Evolutionary conservation across 92 coral and sea anemone genomes (phyloP).

Genomic region (Scolanthus callimorphus): DNA sequence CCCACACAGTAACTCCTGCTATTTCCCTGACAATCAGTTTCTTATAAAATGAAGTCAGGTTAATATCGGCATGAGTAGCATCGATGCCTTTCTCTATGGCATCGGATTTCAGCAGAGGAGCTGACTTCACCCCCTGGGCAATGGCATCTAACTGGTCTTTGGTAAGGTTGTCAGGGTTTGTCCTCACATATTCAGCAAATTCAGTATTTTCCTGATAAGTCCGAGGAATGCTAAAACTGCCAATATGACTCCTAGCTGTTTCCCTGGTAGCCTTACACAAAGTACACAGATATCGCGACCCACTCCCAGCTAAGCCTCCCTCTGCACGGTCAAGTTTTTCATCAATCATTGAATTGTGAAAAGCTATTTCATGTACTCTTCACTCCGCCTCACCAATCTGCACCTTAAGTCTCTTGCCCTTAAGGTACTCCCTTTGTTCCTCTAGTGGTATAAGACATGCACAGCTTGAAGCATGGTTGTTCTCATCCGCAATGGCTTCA

Average conservation of each 20-base stretch:
- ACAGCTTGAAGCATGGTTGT: background rate
- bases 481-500: constrained; percentile 11
- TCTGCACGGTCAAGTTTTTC: constrained; percentile 11
- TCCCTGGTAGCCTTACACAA: constrained; percentile 7
- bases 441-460: background rate
- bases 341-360: constrained; percentile 9
- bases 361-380: background rate
- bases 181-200: background rate
- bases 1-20: constrained; percentile 19
- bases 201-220: constrained; percentile 1
- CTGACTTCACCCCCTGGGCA: constrained; percentile 4
- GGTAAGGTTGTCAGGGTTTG: constrained; percentile 3
- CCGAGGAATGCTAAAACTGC: constrained; percentile 5
- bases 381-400: background rate
- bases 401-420: background rate
- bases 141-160: background rate
- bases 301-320: constrained; percentile 6
- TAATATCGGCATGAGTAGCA: constrained; percentile 28
- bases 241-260: constrained; percentile 5
- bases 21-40: constrained; percentile 16
- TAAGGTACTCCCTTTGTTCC: background rate
- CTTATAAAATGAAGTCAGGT: constrained; percentile 9
- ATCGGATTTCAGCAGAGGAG: constrained; percentile 3
- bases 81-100: constrained; percentile 1
- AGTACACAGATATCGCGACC: constrained; percentile 4